Evolutionary conservation across 2,888 invertebrate genomes (phyloP), one percentile per base, ranked within the genome.

Genomic region (Drosophila gaucha): DNA sequence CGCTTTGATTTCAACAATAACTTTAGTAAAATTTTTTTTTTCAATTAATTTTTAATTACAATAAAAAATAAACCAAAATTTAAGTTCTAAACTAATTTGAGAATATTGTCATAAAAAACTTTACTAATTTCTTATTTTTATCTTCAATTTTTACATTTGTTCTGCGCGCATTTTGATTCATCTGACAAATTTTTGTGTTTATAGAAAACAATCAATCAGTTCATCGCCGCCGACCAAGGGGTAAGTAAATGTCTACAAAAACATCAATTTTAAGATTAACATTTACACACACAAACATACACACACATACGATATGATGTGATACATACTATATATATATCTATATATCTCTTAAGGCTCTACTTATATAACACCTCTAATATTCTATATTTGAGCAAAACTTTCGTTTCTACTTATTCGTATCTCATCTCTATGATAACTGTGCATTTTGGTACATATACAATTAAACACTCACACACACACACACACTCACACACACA

Each of bases 161-260:
- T 63, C 64, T 79, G 76, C 77, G 86, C 59, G 84, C 88, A 84
- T 84, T 83, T 77, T 49, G 87, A 65, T 86, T 41, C 80, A 80
- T 80, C 80, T 49, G 72, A 84, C 80, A 41, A 57, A 84, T 18
- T 46, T 80, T 80, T 77, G 64, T 80, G 79, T 87, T 84, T 86
- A 71, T 88, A 84, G 84, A 88, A 84, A 84, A 88, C 84, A 84
- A 80, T 84, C 84, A 77, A 86, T 84, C 84, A 84, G 55, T 79
- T 88, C 84, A 88, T 84, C 88, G 87, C 84, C 88, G 59, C 87
- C 87, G 59, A 67, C 28, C 41, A 84, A 84, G 52, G 85, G 84
- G 84, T 84, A 88, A 84, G 84, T 84, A 77, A 55, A 60, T 51
- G 49, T 44, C 51, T 20, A 31, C 67, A 74, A 20, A 50, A 39